These are phyloP conservation scores for Drosophila suboccidentalis DNA, from an alignment of 2,888 invertebrate genomes.

Conservation along the genomic window DNA sequence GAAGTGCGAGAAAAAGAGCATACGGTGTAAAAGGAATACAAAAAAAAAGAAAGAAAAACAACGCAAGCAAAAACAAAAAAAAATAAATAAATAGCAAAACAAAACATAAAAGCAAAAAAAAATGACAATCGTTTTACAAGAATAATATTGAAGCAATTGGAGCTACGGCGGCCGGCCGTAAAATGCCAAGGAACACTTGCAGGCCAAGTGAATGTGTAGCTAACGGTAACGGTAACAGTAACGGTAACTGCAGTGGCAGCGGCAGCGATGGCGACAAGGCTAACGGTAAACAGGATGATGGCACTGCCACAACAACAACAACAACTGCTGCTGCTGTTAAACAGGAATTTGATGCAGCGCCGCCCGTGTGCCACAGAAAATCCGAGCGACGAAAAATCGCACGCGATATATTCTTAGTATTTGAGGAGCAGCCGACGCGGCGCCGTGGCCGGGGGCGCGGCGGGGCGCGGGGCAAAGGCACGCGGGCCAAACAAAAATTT, in stretches of 20 bases:
- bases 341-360: conserved; percentile 70
- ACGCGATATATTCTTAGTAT: conserved; percentile 84
- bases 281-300: conserved; percentile 47
- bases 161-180: conserved; percentile 60
- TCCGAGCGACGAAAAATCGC: conserved; percentile 85
- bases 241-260: conserved; percentile 7
- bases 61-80: conserved; percentile 7
- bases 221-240: conserved; percentile 37
- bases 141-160: conserved; percentile 52
- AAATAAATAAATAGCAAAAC: conserved; percentile 16
- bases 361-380: conserved; percentile 79
- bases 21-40: conserved; percentile 53
- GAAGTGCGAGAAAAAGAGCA: conserved; percentile 59
- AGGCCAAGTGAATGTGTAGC: conserved; percentile 73
- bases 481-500: conserved; percentile 79
- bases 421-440: conserved; percentile 83
- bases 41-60: conserved; percentile 12
- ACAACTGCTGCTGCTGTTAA: conserved; percentile 51
- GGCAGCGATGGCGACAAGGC: conserved; percentile 24
- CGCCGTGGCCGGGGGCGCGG: conserved; percentile 65
- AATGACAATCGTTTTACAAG: conserved; percentile 63
- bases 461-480: conserved; percentile 74
- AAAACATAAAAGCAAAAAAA: conserved; percentile 42
- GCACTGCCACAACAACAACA: conserved; percentile 7
- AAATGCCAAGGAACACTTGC: conserved; percentile 80